These are phyloP conservation scores for Drosophila pseudotakahashii DNA, from an alignment of 2,888 invertebrate species.

Conservation along the genomic window DNA sequence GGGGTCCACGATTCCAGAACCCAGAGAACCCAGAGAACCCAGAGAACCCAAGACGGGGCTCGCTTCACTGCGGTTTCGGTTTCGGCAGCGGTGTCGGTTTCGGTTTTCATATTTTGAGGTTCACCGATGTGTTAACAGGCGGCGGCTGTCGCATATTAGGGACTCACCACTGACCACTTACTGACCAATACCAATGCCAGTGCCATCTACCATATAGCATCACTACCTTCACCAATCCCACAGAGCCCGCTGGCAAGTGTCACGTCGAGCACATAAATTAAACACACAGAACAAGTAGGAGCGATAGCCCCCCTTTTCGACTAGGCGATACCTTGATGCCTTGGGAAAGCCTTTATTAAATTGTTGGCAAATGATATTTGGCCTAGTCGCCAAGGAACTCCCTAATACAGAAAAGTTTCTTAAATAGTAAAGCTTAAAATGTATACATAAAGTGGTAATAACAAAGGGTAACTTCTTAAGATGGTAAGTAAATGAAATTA, in stretches of 20 bases:
- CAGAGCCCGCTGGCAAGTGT: conserved; percentile 74
- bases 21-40: not conserved
- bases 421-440: too few species aligned
- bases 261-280: conserved; percentile 81
- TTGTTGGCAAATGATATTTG: conserved; percentile 7
- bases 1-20: conserved; percentile 31
- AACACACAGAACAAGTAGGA: conserved; percentile 56
- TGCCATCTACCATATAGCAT: not conserved
- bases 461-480: too few species aligned
- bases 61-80: conserved; percentile 26
- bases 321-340: conserved; percentile 17
- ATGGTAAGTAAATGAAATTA: too few species aligned
- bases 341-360: conserved; percentile 4
- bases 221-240: not conserved
- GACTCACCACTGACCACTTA: conserved; percentile 1
- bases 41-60: conserved; percentile 19
- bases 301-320: conserved; percentile 19
- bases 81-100: conserved; percentile 64
- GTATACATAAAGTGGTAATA: too few species aligned
- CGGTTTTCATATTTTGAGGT: conserved; percentile 77
- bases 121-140: conserved; percentile 79
- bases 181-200: conserved; percentile 5
- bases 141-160: conserved; percentile 77
- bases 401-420: not conserved
- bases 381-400: not conserved